A percentile compares a stretch with the other conserved stretches of the same genome.
These are phyloP conservation scores for Ylistrum balloti DNA, from an alignment of 1,140 invertebrate species.

Conservation along the genomic window DNA sequence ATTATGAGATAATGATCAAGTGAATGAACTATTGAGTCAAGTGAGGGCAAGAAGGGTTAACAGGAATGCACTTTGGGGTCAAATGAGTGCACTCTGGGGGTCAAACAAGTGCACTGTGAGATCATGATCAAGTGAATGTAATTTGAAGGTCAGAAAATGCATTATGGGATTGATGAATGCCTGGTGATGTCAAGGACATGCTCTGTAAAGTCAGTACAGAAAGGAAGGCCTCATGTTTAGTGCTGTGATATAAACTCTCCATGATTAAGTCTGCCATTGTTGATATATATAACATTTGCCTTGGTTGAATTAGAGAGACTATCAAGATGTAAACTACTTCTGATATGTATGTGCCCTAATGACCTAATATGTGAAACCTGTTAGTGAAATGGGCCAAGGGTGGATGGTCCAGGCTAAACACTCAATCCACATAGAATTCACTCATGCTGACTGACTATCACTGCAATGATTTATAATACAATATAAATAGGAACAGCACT, in stretches of 20 bases:
- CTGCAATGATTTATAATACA: background rate
- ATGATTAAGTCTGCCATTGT: background rate
- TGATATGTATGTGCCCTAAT: background rate
- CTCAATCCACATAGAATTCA: background rate
- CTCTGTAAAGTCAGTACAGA: background rate
- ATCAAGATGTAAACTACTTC: background rate
- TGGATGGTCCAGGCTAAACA: background rate
- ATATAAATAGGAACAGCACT: background rate
- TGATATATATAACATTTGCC: background rate
- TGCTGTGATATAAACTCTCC: constrained; percentile 18
- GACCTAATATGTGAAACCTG: background rate
- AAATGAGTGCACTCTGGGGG: too few species aligned
- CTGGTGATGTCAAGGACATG: too few species aligned
- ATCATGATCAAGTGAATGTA: too few species aligned
- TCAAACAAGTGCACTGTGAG: too few species aligned
- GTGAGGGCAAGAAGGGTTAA: background rate
- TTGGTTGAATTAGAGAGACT: background rate
- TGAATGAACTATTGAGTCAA: background rate
- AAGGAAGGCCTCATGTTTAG: background rate
- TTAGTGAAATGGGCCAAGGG: background rate
- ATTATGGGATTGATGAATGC: too few species aligned
- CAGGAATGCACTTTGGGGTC: too few species aligned
- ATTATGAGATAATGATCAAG: background rate
- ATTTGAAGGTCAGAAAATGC: too few species aligned
- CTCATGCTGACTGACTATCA: background rate